Evolutionary conservation across 1,140 invertebrate genomes (phyloP).

Genomic region (Diorhabda sublineata): DNA sequence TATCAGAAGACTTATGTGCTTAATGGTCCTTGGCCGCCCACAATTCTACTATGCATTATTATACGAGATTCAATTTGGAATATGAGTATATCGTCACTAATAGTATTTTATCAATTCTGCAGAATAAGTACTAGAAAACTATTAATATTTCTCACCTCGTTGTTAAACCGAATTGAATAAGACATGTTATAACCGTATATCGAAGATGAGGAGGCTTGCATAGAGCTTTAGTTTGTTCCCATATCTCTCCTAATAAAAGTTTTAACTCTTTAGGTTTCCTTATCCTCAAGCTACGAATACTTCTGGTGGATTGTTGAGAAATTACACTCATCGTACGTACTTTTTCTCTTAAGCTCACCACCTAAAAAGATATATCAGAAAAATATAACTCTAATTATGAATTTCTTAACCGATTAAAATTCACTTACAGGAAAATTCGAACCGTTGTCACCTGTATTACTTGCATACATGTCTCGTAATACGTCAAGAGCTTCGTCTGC

Average conservation of each 20-base stretch:
- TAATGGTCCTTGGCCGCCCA: too few relatives aligned
- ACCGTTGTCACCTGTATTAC: constrained; percentile 64
- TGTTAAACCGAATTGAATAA: constrained; percentile 70
- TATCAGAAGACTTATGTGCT: too few relatives aligned
- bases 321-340: constrained; percentile 58
- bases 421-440: constrained; percentile 62
- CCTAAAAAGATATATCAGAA: constrained; percentile 45
- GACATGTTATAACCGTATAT: constrained; percentile 67
- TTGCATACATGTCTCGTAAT: constrained; percentile 63
- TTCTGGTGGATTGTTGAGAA: constrained; percentile 54
- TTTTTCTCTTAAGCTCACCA: constrained; percentile 64
- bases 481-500: constrained; percentile 67
- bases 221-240: constrained; percentile 62
- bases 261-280: constrained; percentile 64
- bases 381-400: background rate
- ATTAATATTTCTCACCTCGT: constrained; percentile 53
- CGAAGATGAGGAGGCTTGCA: constrained; percentile 65
- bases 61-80: too few relatives aligned
- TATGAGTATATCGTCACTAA: too few relatives aligned
- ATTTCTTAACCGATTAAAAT: background rate
- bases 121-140: background rate
- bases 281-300: constrained; percentile 56
- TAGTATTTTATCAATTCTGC: too few relatives aligned
- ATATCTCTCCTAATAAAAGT: constrained; percentile 60
- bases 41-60: too few relatives aligned